Evolutionary conservation across 2,797 vertebrate species (phyloP), one percentile per base, ranked within the genome.

Genomic region (Rhinatrema bivittatum): DNA sequence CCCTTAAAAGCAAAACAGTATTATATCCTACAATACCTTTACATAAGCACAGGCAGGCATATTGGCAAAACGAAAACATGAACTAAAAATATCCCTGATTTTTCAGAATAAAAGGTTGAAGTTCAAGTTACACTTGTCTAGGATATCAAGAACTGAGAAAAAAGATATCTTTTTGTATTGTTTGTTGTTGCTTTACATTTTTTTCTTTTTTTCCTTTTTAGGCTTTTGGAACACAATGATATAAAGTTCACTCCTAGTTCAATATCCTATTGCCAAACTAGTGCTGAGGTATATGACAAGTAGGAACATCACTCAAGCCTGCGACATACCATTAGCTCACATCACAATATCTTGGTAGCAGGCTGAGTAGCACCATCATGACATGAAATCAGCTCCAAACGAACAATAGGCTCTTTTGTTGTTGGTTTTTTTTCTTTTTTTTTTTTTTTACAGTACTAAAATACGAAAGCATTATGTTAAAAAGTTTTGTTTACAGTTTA

Each of bases 271-370:
- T 97, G 93, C 91, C 89, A 90, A 91, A 85, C 87, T 91, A 91
- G 82, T 88, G 90, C 86, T 99, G 96, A 99, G 96, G 96, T 99
- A 99, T 94, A 89, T 91, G 88, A 89, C 84, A 89, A 86, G 77
- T 89, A 92, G 87, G 84, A 85, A 88, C 82, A 84, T 87, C 86
- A 87, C 89, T 90, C 85, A 88, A 87, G 85, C 85, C 75, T 81
- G 76, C 84, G 73, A 75, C 80, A 68, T 72, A 72, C 67, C 76
- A 76, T 79, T 73, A 81, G 83, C 82, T 91, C 90, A 95, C 91
- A 94, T 91, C 92, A 91, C 62, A 88, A 84, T 75, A 75, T 78
- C 71, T 83, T 75, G 86, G 76, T 87, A 91, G 79, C 80, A 91
- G 84, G 86, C 82, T 83, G 85, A 88, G 84, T 96, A 99, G 96